phyloP scores from a whole-genome alignment of 2,113 vertebrate species.

The Osmerus eperlanus region DNA sequence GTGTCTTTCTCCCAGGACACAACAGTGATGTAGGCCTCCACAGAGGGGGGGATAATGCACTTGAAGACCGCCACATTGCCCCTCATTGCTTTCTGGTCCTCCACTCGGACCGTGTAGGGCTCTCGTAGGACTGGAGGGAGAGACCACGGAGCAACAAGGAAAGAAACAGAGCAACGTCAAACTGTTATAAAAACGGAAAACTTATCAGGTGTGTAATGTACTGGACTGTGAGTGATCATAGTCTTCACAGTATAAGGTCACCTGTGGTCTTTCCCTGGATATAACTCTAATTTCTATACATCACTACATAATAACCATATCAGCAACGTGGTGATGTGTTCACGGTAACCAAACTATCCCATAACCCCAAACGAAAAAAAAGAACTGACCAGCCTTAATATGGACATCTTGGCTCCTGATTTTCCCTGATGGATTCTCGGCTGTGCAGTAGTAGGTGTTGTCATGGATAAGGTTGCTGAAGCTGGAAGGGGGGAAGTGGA shows the following conservation, averaged over 20 bases:
- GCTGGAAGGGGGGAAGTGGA: constrained; percentile 99
- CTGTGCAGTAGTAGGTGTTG: constrained; percentile 99
- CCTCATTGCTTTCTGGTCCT: constrained; percentile 99
- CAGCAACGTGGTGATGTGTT: too few species aligned
- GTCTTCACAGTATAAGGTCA: too few species aligned
- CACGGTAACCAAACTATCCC: too few species aligned
- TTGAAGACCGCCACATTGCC: constrained; percentile 99
- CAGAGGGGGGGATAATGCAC: constrained; percentile 99
- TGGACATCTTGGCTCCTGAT: constrained; percentile 99
- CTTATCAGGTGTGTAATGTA: too few species aligned
- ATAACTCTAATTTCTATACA: too few species aligned
- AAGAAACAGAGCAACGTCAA: not conserved
- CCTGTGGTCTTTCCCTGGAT: too few species aligned
- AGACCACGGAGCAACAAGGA: not conserved
- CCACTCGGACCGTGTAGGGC: constrained; percentile 98
- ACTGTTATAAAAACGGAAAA: not conserved
- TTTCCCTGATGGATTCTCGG: constrained; percentile 99
- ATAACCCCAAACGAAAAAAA: not conserved
- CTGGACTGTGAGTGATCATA: too few species aligned
- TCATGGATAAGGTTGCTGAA: constrained; percentile 99
- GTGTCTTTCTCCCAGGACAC: constrained; percentile 99
- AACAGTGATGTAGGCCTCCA: constrained; percentile 98
- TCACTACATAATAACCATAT: too few species aligned
- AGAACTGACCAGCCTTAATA: constrained; percentile 95
- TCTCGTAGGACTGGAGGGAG: constrained; percentile 89